A percentile compares a stretch with the other conserved stretches of the same genome.
Conservation (phyloP, 2,888 invertebrate species). For the Anorthoa munda region DNA sequence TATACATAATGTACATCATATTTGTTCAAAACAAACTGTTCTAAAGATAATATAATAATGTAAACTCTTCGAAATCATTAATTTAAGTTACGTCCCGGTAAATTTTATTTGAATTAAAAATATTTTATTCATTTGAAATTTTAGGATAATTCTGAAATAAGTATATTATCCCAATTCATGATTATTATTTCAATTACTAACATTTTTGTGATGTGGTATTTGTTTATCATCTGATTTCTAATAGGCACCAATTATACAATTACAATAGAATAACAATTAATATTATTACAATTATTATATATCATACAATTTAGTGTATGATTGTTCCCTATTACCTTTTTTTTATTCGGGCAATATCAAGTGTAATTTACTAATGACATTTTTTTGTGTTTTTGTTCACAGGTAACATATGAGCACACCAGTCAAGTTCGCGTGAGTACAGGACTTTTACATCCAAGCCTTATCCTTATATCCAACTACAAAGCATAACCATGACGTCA, state of each 20-base stretch:
- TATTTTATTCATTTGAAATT: background rate
- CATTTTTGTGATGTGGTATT: no score
- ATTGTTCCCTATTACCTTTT: no score
- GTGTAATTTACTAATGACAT: constrained; percentile 15
- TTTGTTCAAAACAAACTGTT: constrained; percentile 16
- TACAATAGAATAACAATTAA: no score
- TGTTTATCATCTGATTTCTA: no score
- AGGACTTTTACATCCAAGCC: background rate
- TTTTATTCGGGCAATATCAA: no score
- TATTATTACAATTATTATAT: no score
- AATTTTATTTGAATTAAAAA: constrained; percentile 6
- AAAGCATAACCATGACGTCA: background rate
- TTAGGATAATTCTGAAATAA: background rate
- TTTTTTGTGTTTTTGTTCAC: constrained; percentile 46
- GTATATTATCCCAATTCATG: no score
- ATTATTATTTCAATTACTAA: no score
- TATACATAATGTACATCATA: constrained; percentile 17
- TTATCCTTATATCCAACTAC: background rate
- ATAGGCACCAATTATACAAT: no score
- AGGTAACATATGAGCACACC: constrained; percentile 44
- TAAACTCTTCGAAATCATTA: constrained; percentile 3
- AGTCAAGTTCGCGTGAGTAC: constrained; percentile 37
- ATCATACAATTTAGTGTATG: no score
- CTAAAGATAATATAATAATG: no score
- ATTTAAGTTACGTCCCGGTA: background rate